Evolutionary conservation across 1,140 invertebrate species (phyloP), one percentile per base, ranked within the genome.

Genomic region (Camponotus pennsylvanicus): DNA sequence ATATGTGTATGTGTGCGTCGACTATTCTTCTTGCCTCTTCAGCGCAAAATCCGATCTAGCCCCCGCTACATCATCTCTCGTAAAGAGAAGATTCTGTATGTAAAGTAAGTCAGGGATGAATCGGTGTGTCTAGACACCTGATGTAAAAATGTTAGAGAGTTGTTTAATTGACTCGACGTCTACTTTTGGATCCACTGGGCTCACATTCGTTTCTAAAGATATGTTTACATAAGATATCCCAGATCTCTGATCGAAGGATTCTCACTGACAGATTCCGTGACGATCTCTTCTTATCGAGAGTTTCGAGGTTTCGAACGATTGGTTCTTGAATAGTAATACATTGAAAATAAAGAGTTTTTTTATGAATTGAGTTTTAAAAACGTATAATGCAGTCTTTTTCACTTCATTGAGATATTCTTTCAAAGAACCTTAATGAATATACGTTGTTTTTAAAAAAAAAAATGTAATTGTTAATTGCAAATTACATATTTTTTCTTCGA

Each of bases 11-110:
- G 49, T 15, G 21, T 15, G 49, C 4, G 21, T 27, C 27, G 1
- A 7, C 42, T 80, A 80, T 80, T 70, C 49, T 70, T 80, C 34
- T 66, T 66, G 45, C 15, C 15, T 32, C 37, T 80, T 70, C 13
- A 45, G 18, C 42, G 13, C 18, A 66, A 32, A 34, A 52, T 79
- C 42, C 52, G 71, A 75, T 59, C 37, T 55, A 27, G 42, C 18
- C 27, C 18, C 27, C 34, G 21, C 37, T 80, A 70, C 37, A 49
- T 80, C 66, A 70, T 18, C 37, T 70, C 45, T 69, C 21, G 40
- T 70, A 52, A 80, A 57, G 49, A 52, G 32, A 21, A 49, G 59
- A 66, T 78, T 45, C 76, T 63, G 40, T 32, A 27, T 57, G 64
- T 37, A 21, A 69, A 70, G 64, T 80, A 69, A 80, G 64, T 32